Evolutionary conservation across 2,113 vertebrate species (phyloP), one percentile per base, ranked within the genome.

Genomic region (Paratilapia polleni): DNA sequence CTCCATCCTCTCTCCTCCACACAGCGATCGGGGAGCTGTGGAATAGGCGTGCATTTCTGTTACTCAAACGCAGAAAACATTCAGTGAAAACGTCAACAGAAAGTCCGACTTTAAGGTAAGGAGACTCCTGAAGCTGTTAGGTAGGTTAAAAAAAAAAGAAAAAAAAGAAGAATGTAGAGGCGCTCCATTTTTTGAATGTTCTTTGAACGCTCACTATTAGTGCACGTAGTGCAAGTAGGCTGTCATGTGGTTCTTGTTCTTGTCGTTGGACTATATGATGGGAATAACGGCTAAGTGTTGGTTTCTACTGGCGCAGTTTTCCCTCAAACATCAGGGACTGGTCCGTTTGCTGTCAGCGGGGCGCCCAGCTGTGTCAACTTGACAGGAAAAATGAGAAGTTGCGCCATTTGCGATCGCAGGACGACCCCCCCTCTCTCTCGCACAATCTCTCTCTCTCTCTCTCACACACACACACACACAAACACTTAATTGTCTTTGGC

Each of bases 41-140:
- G 95, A 96, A 96, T 96, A 96, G 86, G 89, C 88, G 88, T 83
- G 91, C 52, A 84, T 85, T n/a, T 75, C 43, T 57, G 24, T 52
- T 28, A 36, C 84, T 80, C 64, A 80, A 64, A 15, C 78, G 81
- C 82, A 75, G 47, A 83, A 57, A 63, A 64, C 17, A 19, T 20
- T 15, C 73, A 74, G 62, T 22, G 75, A 82, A 84, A 61, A 36
- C 87, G 62, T 54, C 81, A 47, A 22, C 49, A 64, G 73, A 66
- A 76, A 70, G 14, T 80, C 56, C 79, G n/a, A 76, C 82, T 64
- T 70, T 20, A 82, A 95, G 94, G 95, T 95, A 94, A 94, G 93
- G 10, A 41, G 10, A 43, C 64, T 59, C 34, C 0, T 15, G 24
- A n/a, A 36, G 73, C 64, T 31, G 31, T 13, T 13, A 58, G 28